Evolutionary conservation across 1,140 invertebrate genomes (phyloP), one percentile per base, ranked within the genome.

Genomic region (Phymastichus coffea): DNA sequence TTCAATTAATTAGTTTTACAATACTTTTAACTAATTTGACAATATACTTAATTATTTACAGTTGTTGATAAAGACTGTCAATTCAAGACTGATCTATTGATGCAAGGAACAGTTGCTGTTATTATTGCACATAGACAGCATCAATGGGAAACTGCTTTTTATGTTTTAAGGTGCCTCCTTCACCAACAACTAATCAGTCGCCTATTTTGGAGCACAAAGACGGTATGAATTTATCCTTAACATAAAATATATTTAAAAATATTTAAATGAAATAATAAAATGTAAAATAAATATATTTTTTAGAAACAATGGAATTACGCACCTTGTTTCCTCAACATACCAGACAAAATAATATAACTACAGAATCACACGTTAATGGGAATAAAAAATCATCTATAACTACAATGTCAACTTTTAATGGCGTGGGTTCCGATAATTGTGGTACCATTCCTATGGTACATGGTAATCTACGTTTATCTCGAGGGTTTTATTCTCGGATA

Each of bases 71-170:
- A 72, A 76, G 74, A 77, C 76, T 77, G 75, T 69, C 65, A 70
- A 74, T 71, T 66, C 70, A 79, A 78, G 77, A 77, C 75, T 78
- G 75, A 78, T 71, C 55, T 65, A 78, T 75, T 71, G 71, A 80
- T 79, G 78, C 70, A 70, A 70, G 66, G 68, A 61, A 66, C 70
- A 77, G 69, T 76, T 46, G 41, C 68, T 63, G 70, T 69, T 73
- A 58, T 68, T 71, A 67, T 69, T 70, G 73, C 72, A 69, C 66
- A 77, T 67, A 71, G 68, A 69, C 70, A 77, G 80, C 79, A 87
- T 86, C 83, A 89, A 88, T 89, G 87, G 87, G 87, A 86, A 87
- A 89, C 82, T 89, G 87, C 81, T 83, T 87, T 72, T 87, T 86
- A 72, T 89, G 88, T 79, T 88, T 87, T 74, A 86, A 87, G 83